These are phyloP conservation scores for Tridacna crocea DNA, from an alignment of 2,888 invertebrate species.

Conservation along the genomic window DNA sequence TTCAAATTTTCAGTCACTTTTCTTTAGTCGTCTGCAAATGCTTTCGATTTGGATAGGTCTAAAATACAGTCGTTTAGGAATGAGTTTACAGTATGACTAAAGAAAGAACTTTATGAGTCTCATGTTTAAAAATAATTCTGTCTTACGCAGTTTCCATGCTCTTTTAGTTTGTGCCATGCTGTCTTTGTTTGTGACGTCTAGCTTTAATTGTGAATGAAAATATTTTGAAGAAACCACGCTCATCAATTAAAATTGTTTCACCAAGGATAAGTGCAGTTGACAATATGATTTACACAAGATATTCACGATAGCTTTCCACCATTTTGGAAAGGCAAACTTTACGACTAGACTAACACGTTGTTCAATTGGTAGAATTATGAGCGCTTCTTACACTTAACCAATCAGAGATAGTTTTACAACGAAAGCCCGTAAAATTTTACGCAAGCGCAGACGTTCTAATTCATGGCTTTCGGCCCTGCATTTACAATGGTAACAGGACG, in stretches of 20 bases:
- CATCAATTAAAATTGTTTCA: not conserved
- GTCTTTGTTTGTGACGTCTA: too few relatives aligned
- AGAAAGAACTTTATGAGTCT: too few relatives aligned
- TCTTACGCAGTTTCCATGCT: constrained; percentile 94
- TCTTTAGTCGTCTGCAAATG: too few relatives aligned
- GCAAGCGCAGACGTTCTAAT: not conserved
- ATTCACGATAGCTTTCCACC: not conserved
- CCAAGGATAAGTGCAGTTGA: not conserved
- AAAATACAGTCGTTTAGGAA: too few relatives aligned
- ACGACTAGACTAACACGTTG: not conserved
- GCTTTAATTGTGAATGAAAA: too few relatives aligned
- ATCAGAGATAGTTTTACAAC: not conserved
- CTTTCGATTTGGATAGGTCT: too few relatives aligned
- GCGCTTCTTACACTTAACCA: not conserved
- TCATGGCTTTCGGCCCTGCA: not conserved
- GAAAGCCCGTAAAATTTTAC: not conserved
- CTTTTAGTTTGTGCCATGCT: constrained; percentile 86
- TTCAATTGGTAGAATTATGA: not conserved
- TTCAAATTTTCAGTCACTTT: too few relatives aligned
- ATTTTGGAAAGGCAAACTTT: not conserved
- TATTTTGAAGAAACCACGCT: not conserved
- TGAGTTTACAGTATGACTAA: too few relatives aligned
- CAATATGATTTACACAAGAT: not conserved
- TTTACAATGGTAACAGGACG: too few relatives aligned
- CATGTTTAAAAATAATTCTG: not conserved